Evolutionary conservation across 1,140 invertebrate species (phyloP).

Genomic region (Leptoteleia sp.): DNA sequence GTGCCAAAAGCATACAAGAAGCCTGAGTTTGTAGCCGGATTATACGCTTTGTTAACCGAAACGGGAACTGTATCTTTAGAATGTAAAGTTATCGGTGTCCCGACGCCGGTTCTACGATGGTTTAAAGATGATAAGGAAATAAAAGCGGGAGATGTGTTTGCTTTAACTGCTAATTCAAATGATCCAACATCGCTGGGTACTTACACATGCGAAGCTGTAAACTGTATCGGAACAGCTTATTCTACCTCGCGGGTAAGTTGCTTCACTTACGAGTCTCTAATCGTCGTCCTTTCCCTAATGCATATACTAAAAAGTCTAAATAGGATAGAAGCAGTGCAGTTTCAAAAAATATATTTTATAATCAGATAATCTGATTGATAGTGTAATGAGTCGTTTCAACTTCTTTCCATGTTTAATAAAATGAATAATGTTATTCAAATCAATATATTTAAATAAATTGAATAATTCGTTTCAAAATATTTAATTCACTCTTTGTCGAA

Average conservation of each 20-base stretch:
- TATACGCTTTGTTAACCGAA: conserved; percentile 90
- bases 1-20: conserved; percentile 93
- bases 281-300: no score
- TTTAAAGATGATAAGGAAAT: conserved; percentile 93
- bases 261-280: neutral
- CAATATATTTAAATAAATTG: no score
- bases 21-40: conserved; percentile 91
- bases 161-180: conserved; percentile 88
- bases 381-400: no score
- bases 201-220: conserved; percentile 92
- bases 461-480: no score
- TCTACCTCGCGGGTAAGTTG: conserved; percentile 87
- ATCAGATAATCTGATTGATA: no score
- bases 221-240: conserved; percentile 90
- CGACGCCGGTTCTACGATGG: conserved; percentile 90
- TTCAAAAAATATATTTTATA: no score
- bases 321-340: no score
- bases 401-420: no score
- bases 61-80: conserved; percentile 93
- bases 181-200: conserved; percentile 91
- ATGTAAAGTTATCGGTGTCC: conserved; percentile 93
- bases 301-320: no score
- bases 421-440: no score
- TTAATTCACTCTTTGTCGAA: no score
- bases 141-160: conserved; percentile 93